phyloP scores from a whole-genome alignment of 2,113 vertebrate genomes.

The Balaeniceps rex region DNA sequence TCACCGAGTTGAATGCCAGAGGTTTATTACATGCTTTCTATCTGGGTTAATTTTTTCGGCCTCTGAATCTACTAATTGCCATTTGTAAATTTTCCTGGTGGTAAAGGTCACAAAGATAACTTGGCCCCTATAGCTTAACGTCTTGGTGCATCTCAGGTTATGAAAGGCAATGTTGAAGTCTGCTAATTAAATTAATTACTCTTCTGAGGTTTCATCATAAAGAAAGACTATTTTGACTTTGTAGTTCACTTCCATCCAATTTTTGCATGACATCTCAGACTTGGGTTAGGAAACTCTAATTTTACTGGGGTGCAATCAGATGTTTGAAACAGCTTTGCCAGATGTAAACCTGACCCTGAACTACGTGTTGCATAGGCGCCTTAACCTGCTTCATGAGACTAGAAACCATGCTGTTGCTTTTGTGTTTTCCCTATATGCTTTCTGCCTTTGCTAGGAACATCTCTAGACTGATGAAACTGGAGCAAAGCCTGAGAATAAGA shows the following conservation, averaged over 20 bases:
- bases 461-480: background rate
- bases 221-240: background rate
- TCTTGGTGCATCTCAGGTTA: background rate
- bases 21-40: slow-evolving; percentile 13
- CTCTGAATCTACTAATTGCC: background rate
- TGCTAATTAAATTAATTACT: slow-evolving; percentile 27
- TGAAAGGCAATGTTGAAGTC: background rate
- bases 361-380: background rate
- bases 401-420: background rate
- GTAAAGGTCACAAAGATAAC: slow-evolving; percentile 41
- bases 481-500: background rate
- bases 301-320: background rate
- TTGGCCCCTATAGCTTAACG: background rate
- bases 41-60: background rate
- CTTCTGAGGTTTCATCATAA: background rate
- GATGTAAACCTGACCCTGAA: background rate
- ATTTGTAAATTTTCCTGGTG: slow-evolving; percentile 15
- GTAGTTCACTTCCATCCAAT: background rate
- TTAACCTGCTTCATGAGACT: background rate
- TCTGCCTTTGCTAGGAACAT: background rate
- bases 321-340: background rate
- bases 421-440: background rate
- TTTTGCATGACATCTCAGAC: background rate
- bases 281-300: background rate
- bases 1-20: background rate